A percentile compares a stretch with the other conserved stretches of the same genome.
Conservation (phyloP, 2,888 invertebrate genomes). For the Atrina japonica region DNA sequence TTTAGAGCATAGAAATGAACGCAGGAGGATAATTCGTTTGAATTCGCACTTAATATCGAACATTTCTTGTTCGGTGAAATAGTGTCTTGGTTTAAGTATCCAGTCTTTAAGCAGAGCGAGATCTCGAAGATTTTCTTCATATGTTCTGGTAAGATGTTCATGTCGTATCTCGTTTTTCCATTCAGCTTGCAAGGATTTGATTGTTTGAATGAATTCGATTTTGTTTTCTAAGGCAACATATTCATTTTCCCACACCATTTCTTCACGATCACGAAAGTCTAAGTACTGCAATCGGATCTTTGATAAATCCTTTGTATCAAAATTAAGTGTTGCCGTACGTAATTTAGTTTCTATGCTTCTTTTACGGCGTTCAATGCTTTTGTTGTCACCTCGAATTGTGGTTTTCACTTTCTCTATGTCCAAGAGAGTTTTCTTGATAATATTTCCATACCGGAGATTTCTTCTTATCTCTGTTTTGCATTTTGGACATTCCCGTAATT, state of each 20-base stretch:
- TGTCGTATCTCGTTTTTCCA: not conserved
- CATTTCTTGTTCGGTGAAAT: slow-evolving; percentile 57
- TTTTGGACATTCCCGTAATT: slow-evolving; percentile 82
- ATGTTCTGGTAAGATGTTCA: not conserved
- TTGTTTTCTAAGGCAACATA: slow-evolving; percentile 39
- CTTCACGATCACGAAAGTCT: too few species aligned
- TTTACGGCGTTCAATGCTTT: slow-evolving; percentile 25
- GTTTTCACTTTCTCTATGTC: slow-evolving; percentile 78
- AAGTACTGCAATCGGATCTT: too few species aligned
- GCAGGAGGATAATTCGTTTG: slow-evolving; percentile 38
- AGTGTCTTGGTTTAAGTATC: slow-evolving; percentile 35
- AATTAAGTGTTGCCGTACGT: too few species aligned
- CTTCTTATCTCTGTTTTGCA: slow-evolving; percentile 85
- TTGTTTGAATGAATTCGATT: slow-evolving; percentile 10
- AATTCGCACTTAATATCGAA: slow-evolving; percentile 57
- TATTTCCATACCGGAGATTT: slow-evolving; percentile 84
- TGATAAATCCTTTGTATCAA: too few species aligned
- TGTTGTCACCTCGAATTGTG: slow-evolving; percentile 43
- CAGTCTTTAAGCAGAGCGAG: slow-evolving; percentile 42
- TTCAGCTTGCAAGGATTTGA: not conserved
- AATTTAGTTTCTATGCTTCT: slow-evolving; percentile 30
- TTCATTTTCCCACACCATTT: slow-evolving; percentile 26
- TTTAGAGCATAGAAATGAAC: slow-evolving; percentile 39
- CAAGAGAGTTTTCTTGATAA: slow-evolving; percentile 80
- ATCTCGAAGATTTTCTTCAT: slow-evolving; percentile 12